phyloP scores from a whole-genome alignment of 2,888 invertebrate genomes.

The Cotesia congregata region DNA sequence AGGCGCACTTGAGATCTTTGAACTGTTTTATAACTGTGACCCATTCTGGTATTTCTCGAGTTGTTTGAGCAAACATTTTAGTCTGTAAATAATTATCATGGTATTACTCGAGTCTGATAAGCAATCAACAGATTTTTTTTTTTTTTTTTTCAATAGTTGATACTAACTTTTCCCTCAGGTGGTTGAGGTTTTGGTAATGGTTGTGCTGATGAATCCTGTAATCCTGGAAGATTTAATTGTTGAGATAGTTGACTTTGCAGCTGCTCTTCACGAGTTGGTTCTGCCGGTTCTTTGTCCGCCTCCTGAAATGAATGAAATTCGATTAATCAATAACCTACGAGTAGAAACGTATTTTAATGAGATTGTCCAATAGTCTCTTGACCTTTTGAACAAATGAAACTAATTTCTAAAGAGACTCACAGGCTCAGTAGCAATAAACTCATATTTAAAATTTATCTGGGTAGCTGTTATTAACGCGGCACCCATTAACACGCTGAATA shows the following conservation, averaged over 20 bases:
- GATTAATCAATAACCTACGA: background rate
- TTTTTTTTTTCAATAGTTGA: conserved; percentile 1
- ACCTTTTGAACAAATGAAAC: background rate
- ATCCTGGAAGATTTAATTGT: conserved; percentile 85
- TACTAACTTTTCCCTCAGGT: conserved; percentile 71
- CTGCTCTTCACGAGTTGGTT: conserved; percentile 79
- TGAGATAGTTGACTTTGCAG: conserved; percentile 88
- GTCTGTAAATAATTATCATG: conserved; percentile 72
- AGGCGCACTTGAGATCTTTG: conserved; percentile 90
- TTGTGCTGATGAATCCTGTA: conserved; percentile 77
- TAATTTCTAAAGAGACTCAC: conserved; percentile 50
- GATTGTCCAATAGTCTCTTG: background rate
- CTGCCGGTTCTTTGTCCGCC: conserved; percentile 66
- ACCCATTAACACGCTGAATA: conserved; percentile 96
- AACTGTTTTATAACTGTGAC: conserved; percentile 91
- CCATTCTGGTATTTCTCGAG: conserved; percentile 94
- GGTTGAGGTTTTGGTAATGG: conserved; percentile 67
- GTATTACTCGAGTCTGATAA: conserved; percentile 6
- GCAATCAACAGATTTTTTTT: background rate
- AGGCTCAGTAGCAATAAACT: conserved; percentile 60
- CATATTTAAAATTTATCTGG: conserved; percentile 80
- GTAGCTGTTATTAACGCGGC: conserved; percentile 93
- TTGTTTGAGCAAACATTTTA: conserved; percentile 94
- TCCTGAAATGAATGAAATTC: conserved; percentile 53
- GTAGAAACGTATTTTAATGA: background rate